Conservation (phyloP, 2,888 invertebrate genomes). For the Lomographa bimaculata region DNA sequence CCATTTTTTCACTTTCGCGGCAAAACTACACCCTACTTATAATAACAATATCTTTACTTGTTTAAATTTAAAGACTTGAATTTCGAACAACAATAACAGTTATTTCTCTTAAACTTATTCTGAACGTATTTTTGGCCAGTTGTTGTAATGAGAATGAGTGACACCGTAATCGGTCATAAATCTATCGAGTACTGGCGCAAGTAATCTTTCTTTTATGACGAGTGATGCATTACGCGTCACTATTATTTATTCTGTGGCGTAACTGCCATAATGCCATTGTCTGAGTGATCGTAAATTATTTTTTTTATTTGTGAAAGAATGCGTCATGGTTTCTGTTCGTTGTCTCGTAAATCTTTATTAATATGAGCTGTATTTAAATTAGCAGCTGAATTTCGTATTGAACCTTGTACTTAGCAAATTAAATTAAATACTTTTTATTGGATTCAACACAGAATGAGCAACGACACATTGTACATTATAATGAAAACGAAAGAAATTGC, state of each 20-base stretch:
- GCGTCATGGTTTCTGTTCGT: constrained; percentile 12
- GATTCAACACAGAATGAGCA: no score
- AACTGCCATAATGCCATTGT: constrained; percentile 59
- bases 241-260: no score
- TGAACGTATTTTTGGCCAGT: no score
- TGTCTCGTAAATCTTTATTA: constrained; percentile 22
- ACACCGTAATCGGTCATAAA: constrained; percentile 63
- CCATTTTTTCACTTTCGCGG: no score
- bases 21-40: no score
- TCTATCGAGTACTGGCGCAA: constrained; percentile 50
- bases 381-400: background rate
- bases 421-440: no score
- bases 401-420: no score
- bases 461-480: no score
- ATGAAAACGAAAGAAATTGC: no score
- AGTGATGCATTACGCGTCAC: constrained; percentile 67
- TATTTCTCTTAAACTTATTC: constrained; percentile 8
- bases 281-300: constrained; percentile 61
- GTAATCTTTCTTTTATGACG: constrained; percentile 80
- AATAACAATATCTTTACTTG: no score
- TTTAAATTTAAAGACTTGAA: no score
- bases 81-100: background rate
- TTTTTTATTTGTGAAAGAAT: constrained; percentile 33
- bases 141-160: no score
- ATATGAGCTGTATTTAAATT: constrained; percentile 12